Base-by-base conservation (phyloP, 2,113 vertebrate genomes). In the Orientallactaga bullata region DNA sequence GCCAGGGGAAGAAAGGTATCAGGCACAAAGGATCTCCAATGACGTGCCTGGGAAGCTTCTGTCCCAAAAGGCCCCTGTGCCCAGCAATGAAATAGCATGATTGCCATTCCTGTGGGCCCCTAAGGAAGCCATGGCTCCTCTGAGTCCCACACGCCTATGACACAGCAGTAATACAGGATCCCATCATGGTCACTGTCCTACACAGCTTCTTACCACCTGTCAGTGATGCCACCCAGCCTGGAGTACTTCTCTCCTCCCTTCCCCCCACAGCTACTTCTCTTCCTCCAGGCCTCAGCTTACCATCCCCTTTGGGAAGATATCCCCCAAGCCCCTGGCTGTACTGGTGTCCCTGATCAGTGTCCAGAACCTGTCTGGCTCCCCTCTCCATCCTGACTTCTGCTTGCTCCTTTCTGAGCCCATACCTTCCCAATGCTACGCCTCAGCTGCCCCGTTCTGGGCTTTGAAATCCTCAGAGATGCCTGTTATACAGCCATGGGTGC, bases 241-340 rank as follows among this genome's bases (percentile, higher is more conserved):
- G 28, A 83, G 42, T 39, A 16, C 35, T 37, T 28, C 55, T 66
- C 74, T 42, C 37, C 30, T 60, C 11, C 51, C 69, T 32, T 18
- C 4, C 39, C 88, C 28, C 35, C 63, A 35, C 74, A 58, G 11
- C 63, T 18, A 72, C 20, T 51, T 89, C 83, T 82, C 88, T 55
- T 39, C 74, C 84, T 76, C 55, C 78, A 69, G 39, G 55, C 37
- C 42, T 73, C 30, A 7, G 74, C 32, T 73, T 65, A 11, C n/a
- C 32, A 39, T 47, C 7, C 28, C 10, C 4, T 42, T 55, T 16
- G 11, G 32, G 11, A 82, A 79, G 69, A 28, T 7, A 15, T 13
- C 26, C 13, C 30, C 68, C 61, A 60, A 8, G 7, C 2, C 74
- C 32, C 47, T 3, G 0, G 26, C 15, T 1, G 0, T 11, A 3